phyloP scores from a whole-genome alignment of 2,797 vertebrate genomes.

The Sus cebifrons region DNA sequence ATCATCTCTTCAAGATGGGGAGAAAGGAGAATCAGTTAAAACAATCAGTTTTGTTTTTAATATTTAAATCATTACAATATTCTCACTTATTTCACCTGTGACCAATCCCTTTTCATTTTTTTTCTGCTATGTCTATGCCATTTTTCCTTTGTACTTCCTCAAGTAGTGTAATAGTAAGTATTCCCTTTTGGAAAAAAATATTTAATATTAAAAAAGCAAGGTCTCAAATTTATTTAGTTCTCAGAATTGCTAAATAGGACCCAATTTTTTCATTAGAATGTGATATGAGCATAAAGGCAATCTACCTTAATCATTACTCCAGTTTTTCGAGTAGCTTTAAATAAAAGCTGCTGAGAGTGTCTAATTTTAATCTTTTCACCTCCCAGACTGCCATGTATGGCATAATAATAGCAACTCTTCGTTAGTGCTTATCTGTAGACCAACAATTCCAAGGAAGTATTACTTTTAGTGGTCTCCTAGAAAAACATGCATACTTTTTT shows the following conservation, averaged over 20 bases:
- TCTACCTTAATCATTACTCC: background rate
- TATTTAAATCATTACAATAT: constrained; percentile 30
- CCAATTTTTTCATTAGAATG: background rate
- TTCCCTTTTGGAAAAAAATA: constrained; percentile 18
- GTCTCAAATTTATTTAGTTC: constrained; percentile 46
- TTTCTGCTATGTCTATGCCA: background rate
- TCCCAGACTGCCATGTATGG: background rate
- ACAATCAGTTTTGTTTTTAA: constrained; percentile 1
- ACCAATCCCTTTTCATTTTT: constrained; percentile 24
- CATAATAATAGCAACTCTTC: background rate
- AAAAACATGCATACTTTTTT: constrained; percentile 50
- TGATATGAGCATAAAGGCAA: background rate
- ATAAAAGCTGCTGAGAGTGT: background rate
- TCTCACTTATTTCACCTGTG: background rate
- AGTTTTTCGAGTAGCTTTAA: background rate
- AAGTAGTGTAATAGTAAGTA: background rate
- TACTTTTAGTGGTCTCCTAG: background rate
- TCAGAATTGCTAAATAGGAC: background rate
- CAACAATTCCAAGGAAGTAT: background rate
- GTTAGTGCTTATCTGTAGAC: background rate
- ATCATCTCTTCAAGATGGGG: constrained; percentile 25
- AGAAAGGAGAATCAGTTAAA: constrained; percentile 53
- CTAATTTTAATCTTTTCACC: constrained; percentile 33
- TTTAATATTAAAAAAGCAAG: constrained; percentile 34
- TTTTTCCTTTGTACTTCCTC: background rate